Evolutionary conservation across 2,888 invertebrate genomes (phyloP), one percentile per base, ranked within the genome.

Genomic region (Nymphalis c-album): DNA sequence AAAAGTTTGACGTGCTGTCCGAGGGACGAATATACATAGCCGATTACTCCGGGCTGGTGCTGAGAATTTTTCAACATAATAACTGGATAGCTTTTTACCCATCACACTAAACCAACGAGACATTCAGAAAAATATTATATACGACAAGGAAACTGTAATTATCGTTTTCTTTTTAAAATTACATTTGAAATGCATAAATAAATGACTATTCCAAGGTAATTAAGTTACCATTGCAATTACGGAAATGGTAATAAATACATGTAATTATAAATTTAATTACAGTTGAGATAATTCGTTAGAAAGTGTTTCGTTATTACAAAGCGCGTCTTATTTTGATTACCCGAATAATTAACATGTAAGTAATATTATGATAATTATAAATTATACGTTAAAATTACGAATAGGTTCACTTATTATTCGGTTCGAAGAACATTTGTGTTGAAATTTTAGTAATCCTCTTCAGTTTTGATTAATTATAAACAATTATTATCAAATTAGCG

Each of bases 261-360:
- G 13, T 60, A 65, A 65, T 53, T 65, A 55, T 51, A 59, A 51
- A 65, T 65, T 55, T 65, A 65, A 65, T 65, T 60, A 20, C 47
- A 50, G 47, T 31, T 17, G 13, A 45, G 51, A 46, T 60, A 53
- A 65, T 65, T 60, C 53, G 55, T 57, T 55, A 57, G 66, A 61
- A 66, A 57, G 61, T 60, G 65, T 60, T 55, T 31, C 7, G 31
- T 55, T 55, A 55, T 55, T 31, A 55, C 22, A 26, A 55, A 55
- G 26, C 26, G 26, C 35, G 18, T 57, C 35, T 35, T 18, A 18
- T 55, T 55, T 55, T 35, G n/a, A 55, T 31, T 35, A 55, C n/a
- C 20, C 45, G 53, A 50, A 46, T 55, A 63, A 63, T 63, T 63
- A 63, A 16, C n/a, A 26, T 53, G 63, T 55, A n/a, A 63, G n/a